A percentile compares a stretch with the other conserved stretches of the same genome.
Evolutionary conservation across 2,888 invertebrate genomes (phyloP).

Genomic region (Microdon myrmicae): DNA sequence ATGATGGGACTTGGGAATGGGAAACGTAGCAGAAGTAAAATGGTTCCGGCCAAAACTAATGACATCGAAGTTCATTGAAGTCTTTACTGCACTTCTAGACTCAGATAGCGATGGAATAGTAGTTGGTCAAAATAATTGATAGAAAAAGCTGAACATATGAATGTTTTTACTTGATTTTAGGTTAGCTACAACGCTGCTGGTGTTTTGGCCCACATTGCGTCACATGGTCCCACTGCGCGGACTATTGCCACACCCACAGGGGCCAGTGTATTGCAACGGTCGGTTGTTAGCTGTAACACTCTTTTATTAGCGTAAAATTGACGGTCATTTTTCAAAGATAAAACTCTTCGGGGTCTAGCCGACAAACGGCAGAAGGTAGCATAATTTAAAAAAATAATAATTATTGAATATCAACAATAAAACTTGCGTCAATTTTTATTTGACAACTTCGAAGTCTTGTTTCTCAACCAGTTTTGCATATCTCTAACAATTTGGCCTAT

Average conservation of each 20-base stretch:
- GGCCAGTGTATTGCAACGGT: constrained; percentile 76
- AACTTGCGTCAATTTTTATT: constrained; percentile 86
- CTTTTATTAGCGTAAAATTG: too few relatives aligned
- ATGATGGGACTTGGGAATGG: constrained; percentile 98
- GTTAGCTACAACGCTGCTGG: constrained; percentile 96
- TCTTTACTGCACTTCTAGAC: constrained; percentile 87
- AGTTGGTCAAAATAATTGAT: constrained; percentile 67
- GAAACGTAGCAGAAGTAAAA: constrained; percentile 95
- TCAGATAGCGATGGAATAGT: constrained; percentile 94
- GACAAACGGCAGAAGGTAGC: constrained; percentile 85
- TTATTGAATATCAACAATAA: constrained; percentile 87
- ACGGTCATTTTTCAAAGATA: too few relatives aligned
- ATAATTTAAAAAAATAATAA: constrained; percentile 95
- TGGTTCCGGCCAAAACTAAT: constrained; percentile 83
- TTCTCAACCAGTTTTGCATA: constrained; percentile 94
- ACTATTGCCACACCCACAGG: constrained; percentile 77
- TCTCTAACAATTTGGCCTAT: constrained; percentile 55
- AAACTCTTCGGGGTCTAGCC: constrained; percentile 89
- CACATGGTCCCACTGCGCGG: constrained; percentile 90
- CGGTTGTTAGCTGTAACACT: too few relatives aligned
- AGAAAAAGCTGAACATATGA: not conserved
- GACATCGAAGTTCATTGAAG: constrained; percentile 83
- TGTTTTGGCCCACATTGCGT: constrained; percentile 93
- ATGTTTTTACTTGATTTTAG: constrained; percentile 62
- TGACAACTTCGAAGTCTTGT: constrained; percentile 98